Base-by-base conservation (phyloP, 2,113 vertebrate species). In the Orcinus orca region DNA sequence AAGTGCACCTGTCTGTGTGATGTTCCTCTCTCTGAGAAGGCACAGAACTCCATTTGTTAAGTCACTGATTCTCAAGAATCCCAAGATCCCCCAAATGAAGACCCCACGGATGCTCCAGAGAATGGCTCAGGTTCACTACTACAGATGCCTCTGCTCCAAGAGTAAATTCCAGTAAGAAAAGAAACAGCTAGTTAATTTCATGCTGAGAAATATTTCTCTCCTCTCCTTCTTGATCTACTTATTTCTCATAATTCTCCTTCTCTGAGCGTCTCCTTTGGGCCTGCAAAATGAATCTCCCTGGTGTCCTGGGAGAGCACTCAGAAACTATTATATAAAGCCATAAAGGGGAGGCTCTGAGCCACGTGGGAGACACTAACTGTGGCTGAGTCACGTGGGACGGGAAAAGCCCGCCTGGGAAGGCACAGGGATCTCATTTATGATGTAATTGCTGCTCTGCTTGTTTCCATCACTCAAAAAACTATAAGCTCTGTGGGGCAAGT, bases 161-260 rank as follows among this genome's bases (percentile, higher is more conserved):
- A 90, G 67, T 65, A 74, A 94, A 89, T 14, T 18, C 68, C 38
- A 95, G 25, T 41, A 60, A 55, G 47, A 76, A 73, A 95, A 86
- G 14, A 91, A 86, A 86, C 8, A n/a, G 41, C 53, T 55, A 13
- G 55, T 47, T 67, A 10, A 74, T 60, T 93, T 95, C 63, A 70
- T 38, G 41, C 33, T 84, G 73, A 96, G 62, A 80, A 89, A 71
- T 76, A 8, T 26, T 96, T 97, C 47, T 63, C 63, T 82, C 63
- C 11, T 71, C 68, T 44, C n/a, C 60, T 38, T 50, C 68, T 87
- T 88, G 9, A 53, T 38, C 26, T 82, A 20, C 26, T 44, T 77
- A 33, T 60, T 92, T 95, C 62, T 96, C 47, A 62, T 67, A 79
- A 63, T 92, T 79, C 29, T 50, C 44, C 12, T 63, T 47, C 88